A percentile compares a stretch with the other conserved stretches of the same genome.
phyloP scores from a whole-genome alignment of 2,797 vertebrate genomes.

The Podarcis lilfordi region DNA sequence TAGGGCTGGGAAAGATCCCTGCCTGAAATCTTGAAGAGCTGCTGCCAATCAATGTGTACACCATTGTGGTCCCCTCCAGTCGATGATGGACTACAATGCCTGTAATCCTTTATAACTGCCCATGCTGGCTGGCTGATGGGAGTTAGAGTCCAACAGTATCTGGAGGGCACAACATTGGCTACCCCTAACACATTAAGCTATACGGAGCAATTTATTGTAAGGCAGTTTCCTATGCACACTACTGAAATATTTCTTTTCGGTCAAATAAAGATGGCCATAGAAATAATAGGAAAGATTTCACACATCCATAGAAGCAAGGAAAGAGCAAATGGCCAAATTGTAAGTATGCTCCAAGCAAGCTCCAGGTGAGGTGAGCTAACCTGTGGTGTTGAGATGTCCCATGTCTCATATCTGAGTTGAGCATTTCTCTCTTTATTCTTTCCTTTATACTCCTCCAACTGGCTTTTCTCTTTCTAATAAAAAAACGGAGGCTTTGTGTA shows the following conservation, averaged over 20 bases:
- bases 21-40: neutral
- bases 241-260: neutral
- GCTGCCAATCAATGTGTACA: neutral
- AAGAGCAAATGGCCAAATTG: neutral
- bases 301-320: neutral
- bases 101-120: too few relatives aligned
- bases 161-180: neutral
- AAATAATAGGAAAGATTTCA: neutral
- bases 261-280: neutral
- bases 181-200: neutral
- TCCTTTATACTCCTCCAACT: neutral
- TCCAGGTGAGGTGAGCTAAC: neutral
- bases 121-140: neutral
- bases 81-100: neutral
- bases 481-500: rapidly evolving
- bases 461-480: neutral
- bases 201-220: neutral
- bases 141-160: neutral
- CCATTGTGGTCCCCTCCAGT: too few relatives aligned
- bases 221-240: neutral
- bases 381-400: neutral
- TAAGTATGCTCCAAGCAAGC: neutral
- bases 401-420: neutral
- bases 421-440: neutral
- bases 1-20: neutral